Base-by-base conservation (phyloP, 2,888 invertebrate species). In the Meandrusa payeni region DNA sequence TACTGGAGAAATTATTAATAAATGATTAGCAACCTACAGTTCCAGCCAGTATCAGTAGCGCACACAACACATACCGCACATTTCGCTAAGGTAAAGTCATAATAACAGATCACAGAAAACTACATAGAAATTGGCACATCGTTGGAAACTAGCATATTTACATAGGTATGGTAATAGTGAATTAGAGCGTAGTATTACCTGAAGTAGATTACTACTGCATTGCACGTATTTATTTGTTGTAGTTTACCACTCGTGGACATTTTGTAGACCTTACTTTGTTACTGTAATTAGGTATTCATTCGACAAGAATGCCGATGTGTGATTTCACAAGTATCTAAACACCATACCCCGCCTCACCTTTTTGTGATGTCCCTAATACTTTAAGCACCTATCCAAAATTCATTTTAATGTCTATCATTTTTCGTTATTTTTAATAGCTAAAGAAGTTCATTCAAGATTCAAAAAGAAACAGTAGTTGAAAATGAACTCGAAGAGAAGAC, bases 371-470 rank as follows among this genome's bases (percentile, higher is more conserved):
- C 59, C 63, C 54, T 69, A 66, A 68, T 69, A 61, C 50, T 64
- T 28, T 61, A 59, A 39, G 29, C 27, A n/a, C 39, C 41, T 26
- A 39, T 52, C 51, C 52, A 49, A 53, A 46, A 47, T 45, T 11
- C 57, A 54, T 55, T 59, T 55, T 55, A 50, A 54, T 57, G 45
- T 52, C 51, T n/a, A 53, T 55, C 62, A 65, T 61, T 64, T 68
- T 68, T 69, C 71, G 63, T 70, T 75, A 63, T 70, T 60, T 73
- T 69, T 52, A 70, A 72, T 86, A 88, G 88, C 88, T 47, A 86
- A 72, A 76, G 88, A 88, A 82, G 76, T 88, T 63, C 85, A 80
- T 73, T 76, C 85, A 64, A 80, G 78, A 57, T 73, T 87, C 58
- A 76, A 71, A 58, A 77, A 58, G 86, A 89, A 75, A 66, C 79